Conservation (phyloP, 2,113 vertebrate genomes). For the Thinocorus orbignyianus region DNA sequence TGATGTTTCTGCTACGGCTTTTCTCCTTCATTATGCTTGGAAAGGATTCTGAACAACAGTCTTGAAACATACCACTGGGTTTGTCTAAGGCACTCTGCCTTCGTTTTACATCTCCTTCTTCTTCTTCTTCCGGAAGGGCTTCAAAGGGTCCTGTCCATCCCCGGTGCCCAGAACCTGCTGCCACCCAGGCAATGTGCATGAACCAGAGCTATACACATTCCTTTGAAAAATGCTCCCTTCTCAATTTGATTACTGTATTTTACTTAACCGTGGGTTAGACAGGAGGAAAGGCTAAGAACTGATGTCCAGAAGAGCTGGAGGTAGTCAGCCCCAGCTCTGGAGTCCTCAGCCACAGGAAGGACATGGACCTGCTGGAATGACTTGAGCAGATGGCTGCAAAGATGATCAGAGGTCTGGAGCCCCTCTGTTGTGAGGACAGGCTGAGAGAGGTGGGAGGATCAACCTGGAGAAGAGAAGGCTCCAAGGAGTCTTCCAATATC, state of each 20-base stretch:
- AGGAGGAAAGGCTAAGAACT: not conserved
- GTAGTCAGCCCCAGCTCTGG: not conserved
- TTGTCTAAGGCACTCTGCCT: not conserved
- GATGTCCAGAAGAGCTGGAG: not conserved
- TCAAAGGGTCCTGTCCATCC: not conserved
- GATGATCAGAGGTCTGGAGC: no score
- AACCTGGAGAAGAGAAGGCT: no score
- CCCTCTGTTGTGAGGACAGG: no score
- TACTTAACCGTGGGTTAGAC: accelerated
- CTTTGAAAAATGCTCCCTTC: not conserved
- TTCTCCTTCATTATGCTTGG: not conserved
- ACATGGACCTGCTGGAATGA: no score
- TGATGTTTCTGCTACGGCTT: not conserved
- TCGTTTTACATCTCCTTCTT: not conserved
- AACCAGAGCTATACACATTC: not conserved
- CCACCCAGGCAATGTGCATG: not conserved
- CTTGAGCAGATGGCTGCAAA: no score
- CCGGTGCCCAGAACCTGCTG: accelerated
- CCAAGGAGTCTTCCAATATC: no score
- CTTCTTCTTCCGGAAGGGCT: not conserved
- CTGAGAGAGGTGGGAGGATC: no score
- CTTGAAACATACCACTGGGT: not conserved
- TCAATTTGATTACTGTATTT: no score
- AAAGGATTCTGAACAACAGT: not conserved
- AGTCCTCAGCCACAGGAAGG: no score